These are phyloP conservation scores for Lucifuga dentata DNA, from an alignment of 2,113 vertebrate genomes.

Conservation along the genomic window DNA sequence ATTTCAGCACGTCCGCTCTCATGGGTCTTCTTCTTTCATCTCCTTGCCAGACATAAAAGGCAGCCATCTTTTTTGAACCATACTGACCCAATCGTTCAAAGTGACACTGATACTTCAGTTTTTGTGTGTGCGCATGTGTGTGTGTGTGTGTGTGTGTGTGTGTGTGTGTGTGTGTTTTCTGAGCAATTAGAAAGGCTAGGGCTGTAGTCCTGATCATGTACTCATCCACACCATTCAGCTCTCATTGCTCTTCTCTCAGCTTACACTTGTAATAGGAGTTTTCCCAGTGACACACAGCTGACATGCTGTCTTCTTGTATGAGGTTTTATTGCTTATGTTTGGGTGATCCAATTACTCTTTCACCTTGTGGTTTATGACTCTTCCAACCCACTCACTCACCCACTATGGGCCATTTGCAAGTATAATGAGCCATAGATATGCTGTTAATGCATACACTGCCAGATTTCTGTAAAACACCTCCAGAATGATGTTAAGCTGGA, in stretches of 20 bases:
- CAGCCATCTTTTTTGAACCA: conserved; percentile 33
- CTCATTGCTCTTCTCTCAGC: conserved; percentile 53
- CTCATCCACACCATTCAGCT: conserved; percentile 30
- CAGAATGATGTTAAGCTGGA: neutral
- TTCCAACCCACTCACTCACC: conserved; percentile 49
- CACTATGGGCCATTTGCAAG: conserved; percentile 62
- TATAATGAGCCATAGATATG: conserved; percentile 62
- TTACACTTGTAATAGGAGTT: conserved; percentile 70
- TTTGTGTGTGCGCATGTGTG: conserved; percentile 5
- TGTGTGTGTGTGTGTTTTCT: conserved; percentile 29
- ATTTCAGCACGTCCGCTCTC: conserved; percentile 12
- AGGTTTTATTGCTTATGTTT: conserved; percentile 74
- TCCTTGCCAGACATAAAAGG: conserved; percentile 63
- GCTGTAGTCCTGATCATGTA: conserved; percentile 30
- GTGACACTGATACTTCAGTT: conserved; percentile 57
- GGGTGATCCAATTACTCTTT: conserved; percentile 72
- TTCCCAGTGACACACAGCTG: conserved; percentile 61
- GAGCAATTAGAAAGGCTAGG: conserved; percentile 9
- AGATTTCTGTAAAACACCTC: conserved; percentile 19
- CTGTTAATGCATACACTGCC: conserved; percentile 21
- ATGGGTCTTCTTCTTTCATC: conserved; percentile 42
- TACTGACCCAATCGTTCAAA: conserved; percentile 57
- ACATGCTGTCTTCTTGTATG: conserved; percentile 66
- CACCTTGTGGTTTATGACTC: conserved; percentile 71
- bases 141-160: neutral